These are phyloP conservation scores for Acrocephalus arundinaceus DNA, from an alignment of 2,113 vertebrate species.

Conservation along the genomic window DNA sequence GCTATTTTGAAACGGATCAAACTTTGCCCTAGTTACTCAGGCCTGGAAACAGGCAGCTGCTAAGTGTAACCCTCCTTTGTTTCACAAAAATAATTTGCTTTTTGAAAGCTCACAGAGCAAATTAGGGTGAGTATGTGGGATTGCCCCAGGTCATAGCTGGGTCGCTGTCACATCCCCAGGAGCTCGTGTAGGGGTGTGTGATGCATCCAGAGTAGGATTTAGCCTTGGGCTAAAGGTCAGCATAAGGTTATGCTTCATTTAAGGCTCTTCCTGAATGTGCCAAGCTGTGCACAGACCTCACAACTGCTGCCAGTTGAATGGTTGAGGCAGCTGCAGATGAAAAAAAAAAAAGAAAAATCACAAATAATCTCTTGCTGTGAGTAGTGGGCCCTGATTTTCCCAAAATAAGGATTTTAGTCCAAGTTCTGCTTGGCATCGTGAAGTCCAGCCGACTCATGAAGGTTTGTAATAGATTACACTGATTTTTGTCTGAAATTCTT, in stretches of 20 bases:
- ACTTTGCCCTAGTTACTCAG: conserved; percentile 43
- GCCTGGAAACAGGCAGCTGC: neutral
- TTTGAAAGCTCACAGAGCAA: neutral
- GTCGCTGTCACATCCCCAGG: neutral
- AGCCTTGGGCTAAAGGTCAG: conserved; percentile 23
- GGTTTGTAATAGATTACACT: neutral
- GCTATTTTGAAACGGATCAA: conserved; percentile 14
- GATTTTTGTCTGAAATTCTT: neutral
- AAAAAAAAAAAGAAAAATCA: neutral
- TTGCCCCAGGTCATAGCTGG: neutral
- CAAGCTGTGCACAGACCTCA: neutral
- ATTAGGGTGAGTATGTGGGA: neutral
- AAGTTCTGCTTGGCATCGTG: rapidly evolving
- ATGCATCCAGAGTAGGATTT: neutral
- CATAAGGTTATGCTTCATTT: neutral
- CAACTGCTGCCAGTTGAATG: neutral
- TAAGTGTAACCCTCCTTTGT: neutral
- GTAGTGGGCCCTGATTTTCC: neutral
- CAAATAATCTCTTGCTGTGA: neutral
- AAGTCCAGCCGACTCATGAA: neutral
- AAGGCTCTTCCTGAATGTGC: neutral
- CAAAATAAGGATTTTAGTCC: neutral
- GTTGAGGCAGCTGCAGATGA: neutral
- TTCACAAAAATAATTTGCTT: neutral
- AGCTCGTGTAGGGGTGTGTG: neutral